Percentiles rank a stretch among this genome's conserved stretches.
phyloP scores from a whole-genome alignment of 2,888 invertebrate genomes.

The Abscondita cerata region DNA sequence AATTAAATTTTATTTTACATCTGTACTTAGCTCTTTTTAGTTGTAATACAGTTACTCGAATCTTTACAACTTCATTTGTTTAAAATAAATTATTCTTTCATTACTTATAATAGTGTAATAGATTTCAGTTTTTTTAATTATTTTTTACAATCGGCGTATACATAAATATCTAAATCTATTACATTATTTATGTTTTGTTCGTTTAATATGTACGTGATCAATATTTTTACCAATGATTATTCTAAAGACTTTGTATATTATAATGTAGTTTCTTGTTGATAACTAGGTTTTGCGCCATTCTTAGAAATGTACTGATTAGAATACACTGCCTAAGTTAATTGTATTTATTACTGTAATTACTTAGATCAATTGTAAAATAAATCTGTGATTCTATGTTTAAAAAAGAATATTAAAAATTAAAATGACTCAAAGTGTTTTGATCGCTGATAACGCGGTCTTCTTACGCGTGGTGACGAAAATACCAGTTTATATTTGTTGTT shows the following conservation, averaged over 20 bases:
- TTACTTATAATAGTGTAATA: too few species aligned
- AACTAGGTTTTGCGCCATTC: constrained; percentile 27
- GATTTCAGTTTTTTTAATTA: too few species aligned
- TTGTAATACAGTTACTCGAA: too few species aligned
- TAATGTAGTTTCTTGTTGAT: constrained; percentile 24
- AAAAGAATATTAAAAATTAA: constrained; percentile 12
- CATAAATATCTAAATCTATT: background rate
- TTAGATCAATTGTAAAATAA: constrained; percentile 57
- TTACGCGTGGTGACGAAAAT: too few species aligned
- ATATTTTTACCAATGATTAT: constrained; percentile 30
- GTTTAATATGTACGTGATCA: constrained; percentile 7
- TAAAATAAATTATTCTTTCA: too few species aligned
- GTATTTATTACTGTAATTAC: constrained; percentile 55
- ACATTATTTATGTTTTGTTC: background rate
- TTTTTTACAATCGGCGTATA: too few species aligned
- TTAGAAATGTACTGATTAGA: constrained; percentile 33
- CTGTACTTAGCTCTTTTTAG: too few species aligned
- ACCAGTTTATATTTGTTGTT: too few species aligned
- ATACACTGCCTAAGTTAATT: constrained; percentile 53
- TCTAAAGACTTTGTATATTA: constrained; percentile 31
- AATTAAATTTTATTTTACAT: too few species aligned
- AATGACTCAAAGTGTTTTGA: background rate
- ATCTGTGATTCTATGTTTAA: constrained; percentile 56
- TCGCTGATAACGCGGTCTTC: too few species aligned
- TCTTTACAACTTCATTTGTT: too few species aligned